Evolutionary conservation across 2,113 vertebrate genomes (phyloP).

Genomic region (Alligator sinensis): DNA sequence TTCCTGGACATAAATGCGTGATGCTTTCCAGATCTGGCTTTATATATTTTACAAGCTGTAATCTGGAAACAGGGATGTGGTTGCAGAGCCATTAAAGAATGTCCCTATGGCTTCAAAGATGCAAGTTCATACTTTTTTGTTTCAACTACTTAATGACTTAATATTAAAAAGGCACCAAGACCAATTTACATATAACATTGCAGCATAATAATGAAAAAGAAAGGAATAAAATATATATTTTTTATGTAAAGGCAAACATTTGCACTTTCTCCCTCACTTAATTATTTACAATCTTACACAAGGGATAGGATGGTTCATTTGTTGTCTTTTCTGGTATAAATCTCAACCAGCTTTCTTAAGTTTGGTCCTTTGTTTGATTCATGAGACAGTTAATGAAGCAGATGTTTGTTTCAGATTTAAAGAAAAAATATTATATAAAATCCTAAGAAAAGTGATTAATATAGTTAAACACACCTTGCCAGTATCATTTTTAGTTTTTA

Average conservation of each 20-base stretch:
- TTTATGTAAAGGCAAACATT: background rate
- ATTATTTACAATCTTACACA: slow-evolving; percentile 7
- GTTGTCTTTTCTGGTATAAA: background rate
- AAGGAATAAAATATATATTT: background rate
- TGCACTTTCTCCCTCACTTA: background rate
- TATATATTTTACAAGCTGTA: no score
- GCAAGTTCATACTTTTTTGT: no score
- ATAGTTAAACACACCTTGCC: background rate
- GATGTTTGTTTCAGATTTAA: background rate
- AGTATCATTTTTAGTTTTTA: background rate
- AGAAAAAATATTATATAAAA: background rate
- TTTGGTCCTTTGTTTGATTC: background rate
- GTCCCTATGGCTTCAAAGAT: no score
- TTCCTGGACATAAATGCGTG: no score
- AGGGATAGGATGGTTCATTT: slow-evolving; percentile 15
- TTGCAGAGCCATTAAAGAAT: no score
- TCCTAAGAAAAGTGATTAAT: background rate
- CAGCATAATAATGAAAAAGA: no score
- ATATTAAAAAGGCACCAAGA: no score
- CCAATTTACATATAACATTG: no score
- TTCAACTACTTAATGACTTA: no score
- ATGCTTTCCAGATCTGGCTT: no score
- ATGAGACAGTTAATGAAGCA: background rate
- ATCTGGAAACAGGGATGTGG: no score
- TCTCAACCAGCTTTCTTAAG: background rate